Evolutionary conservation across 2,797 vertebrate species (phyloP).

Genomic region (Jordanella pulchra): DNA sequence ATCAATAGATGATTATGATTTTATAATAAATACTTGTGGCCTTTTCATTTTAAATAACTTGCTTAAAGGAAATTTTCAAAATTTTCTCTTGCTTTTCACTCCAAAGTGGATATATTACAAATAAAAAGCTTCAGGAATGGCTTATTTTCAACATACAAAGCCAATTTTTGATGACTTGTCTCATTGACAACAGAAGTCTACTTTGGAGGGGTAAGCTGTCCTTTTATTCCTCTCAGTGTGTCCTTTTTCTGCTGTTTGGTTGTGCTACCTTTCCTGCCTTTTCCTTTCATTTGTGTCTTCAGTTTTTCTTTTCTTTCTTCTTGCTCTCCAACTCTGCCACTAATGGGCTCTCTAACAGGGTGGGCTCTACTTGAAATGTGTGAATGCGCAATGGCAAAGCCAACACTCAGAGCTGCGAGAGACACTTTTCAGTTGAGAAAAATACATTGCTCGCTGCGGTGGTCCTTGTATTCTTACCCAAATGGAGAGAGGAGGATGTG

Average conservation of each 20-base stretch:
- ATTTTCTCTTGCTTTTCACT: not conserved
- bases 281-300: constrained; percentile 1
- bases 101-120: not conserved
- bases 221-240: not conserved
- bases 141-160: not conserved
- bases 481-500: constrained; percentile 47
- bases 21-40: not conserved
- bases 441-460: constrained; percentile 21
- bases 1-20: not conserved
- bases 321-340: constrained; percentile 41
- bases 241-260: constrained; percentile 7
- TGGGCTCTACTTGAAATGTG: constrained; percentile 43
- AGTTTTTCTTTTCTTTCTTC: not conserved
- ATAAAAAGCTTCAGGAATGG: not conserved
- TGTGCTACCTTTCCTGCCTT: constrained; percentile 9
- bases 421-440: constrained; percentile 46
- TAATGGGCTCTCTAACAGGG: constrained; percentile 63
- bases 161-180: not conserved
- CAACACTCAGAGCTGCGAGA: constrained; percentile 27
- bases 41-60: not conserved
- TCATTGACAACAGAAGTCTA: not conserved
- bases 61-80: not conserved
- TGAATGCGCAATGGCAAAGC: constrained; percentile 42
- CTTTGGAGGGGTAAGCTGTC: not conserved
- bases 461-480: constrained; percentile 36